Evolutionary conservation across 2,888 invertebrate genomes (phyloP).

Genomic region (Tromatobia lineatoria): DNA sequence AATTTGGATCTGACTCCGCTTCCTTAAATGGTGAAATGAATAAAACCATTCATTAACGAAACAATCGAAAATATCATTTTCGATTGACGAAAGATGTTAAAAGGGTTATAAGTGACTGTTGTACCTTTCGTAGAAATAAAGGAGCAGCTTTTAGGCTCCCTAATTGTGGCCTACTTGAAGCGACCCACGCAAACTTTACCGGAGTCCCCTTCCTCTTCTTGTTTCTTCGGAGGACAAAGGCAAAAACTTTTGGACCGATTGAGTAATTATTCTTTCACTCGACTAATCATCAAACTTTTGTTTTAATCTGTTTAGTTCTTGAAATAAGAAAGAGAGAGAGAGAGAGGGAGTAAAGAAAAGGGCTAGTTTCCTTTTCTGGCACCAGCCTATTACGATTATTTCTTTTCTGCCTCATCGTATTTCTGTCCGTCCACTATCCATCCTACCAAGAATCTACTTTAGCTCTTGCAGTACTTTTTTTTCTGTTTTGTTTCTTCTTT

Average conservation of each 20-base stretch:
- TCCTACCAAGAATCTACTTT: slow-evolving; percentile 18
- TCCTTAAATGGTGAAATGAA: no score
- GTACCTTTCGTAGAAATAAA: not conserved
- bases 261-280: slow-evolving; percentile 52
- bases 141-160: slow-evolving; percentile 17
- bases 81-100: no score
- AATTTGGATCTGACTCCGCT: no score
- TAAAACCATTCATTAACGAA: no score
- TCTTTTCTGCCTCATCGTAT: slow-evolving; percentile 40
- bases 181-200: slow-evolving; percentile 32
- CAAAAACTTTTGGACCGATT: slow-evolving; percentile 37
- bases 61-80: no score
- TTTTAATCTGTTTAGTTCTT: slow-evolving; percentile 38
- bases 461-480: not conserved
- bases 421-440: slow-evolving; percentile 34
- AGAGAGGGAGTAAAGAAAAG: not conserved
- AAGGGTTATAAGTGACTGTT: no score
- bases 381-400: slow-evolving; percentile 68
- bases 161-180: slow-evolving; percentile 36
- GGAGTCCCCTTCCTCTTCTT: not conserved
- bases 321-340: slow-evolving; percentile 27
- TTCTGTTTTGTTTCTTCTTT: slow-evolving; percentile 52
- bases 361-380: no score
- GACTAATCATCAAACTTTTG: slow-evolving; percentile 57
- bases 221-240: slow-evolving; percentile 2